These are phyloP conservation scores for Drosophila sp. DNA, from an alignment of 1,140 invertebrate genomes.

Conservation along the genomic window DNA sequence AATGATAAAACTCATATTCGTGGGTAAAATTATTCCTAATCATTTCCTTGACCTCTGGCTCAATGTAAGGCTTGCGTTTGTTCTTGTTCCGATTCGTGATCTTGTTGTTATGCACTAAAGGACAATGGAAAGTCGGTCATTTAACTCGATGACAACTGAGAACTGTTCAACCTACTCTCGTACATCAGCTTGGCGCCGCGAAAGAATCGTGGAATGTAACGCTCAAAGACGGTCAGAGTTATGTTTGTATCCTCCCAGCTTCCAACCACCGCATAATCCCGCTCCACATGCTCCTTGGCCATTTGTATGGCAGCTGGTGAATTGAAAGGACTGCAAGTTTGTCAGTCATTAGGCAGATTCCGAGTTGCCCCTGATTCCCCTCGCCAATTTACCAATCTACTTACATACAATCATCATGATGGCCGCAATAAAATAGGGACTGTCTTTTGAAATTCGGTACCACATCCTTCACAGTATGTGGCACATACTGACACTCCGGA, in stretches of 20 bases:
- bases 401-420: constrained; percentile 92
- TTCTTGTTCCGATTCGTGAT: constrained; percentile 83
- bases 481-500: constrained; percentile 93
- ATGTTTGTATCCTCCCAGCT: constrained; percentile 94
- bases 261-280: constrained; percentile 94
- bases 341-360: not conserved
- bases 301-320: constrained; percentile 92
- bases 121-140: no score
- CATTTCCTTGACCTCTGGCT: constrained; percentile 92
- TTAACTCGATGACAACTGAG: not conserved
- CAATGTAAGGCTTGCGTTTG: constrained; percentile 86
- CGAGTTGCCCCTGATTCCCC: not conserved
- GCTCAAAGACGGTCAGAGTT: constrained; percentile 92
- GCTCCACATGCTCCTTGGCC: constrained; percentile 93
- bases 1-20: constrained; percentile 96
- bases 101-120: constrained; percentile 65
- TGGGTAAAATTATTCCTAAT: constrained; percentile 93
- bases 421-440: constrained; percentile 94
- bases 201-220: constrained; percentile 93
- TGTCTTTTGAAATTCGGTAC: constrained; percentile 91
- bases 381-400: no score
- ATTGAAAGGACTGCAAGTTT: constrained; percentile 91
- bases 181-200: constrained; percentile 87
- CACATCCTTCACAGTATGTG: constrained; percentile 91
- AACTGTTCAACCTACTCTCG: constrained; percentile 66